Evolutionary conservation across 2,797 vertebrate genomes (phyloP).

Genomic region (Chromis chromis): DNA sequence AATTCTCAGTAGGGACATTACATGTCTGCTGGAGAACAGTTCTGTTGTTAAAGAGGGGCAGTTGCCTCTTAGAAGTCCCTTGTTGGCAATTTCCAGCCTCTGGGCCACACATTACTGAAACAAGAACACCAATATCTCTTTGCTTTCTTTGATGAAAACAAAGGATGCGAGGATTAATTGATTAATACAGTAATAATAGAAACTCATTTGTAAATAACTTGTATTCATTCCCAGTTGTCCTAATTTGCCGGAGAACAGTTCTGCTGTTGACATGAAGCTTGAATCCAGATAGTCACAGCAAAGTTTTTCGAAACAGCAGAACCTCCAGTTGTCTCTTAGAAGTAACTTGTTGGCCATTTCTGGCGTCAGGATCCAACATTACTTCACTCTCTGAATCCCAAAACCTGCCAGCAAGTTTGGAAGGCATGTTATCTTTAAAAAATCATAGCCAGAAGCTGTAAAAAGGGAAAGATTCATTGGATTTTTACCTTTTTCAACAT

Average conservation of each 20-base stretch:
- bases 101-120: slow-evolving; percentile 12
- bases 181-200: too few relatives aligned
- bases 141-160: slow-evolving; percentile 40
- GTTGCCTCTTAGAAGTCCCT: not conserved
- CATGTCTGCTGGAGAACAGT: not conserved
- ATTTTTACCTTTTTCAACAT: too few relatives aligned
- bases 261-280: not conserved
- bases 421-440: too few relatives aligned
- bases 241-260: not conserved
- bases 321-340: not conserved
- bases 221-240: not conserved
- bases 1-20: slow-evolving; percentile 2
- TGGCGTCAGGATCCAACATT: not conserved
- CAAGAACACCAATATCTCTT: slow-evolving; percentile 2
- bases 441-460: too few relatives aligned
- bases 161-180: too few relatives aligned
- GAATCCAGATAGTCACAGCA: not conserved
- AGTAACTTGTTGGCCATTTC: slow-evolving; percentile 1
- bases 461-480: too few relatives aligned
- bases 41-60: not conserved
- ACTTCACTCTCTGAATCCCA: slow-evolving; percentile 24
- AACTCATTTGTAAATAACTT: not conserved
- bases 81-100: not conserved
- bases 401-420: too few relatives aligned
- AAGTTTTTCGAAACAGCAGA: slow-evolving; percentile 6